Base-by-base conservation (phyloP, 1,140 invertebrate species). In the Euglossa dilemma region DNA sequence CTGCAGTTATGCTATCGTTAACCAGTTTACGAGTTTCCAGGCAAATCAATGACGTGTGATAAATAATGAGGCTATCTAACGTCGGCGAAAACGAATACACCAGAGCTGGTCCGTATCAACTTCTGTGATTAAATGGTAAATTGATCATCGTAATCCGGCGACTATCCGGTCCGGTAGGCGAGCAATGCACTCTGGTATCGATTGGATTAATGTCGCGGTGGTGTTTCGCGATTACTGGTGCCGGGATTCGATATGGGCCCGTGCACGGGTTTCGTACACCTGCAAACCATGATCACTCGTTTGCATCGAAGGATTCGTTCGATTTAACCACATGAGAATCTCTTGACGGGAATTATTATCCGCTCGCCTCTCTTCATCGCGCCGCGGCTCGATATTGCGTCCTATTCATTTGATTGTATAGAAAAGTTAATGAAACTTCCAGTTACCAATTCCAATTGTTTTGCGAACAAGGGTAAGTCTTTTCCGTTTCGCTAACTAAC, bases 111-210 rank as follows among this genome's bases (percentile, higher is more conserved):
- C 6, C 45, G 43, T 78, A 78, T 78, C 76, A 78, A 69, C 59
- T 69, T 52, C 16, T 52, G n/a, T 43, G 64, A 78, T 78, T 78
- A 69, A 78, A 78, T 56, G 76, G 76, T 69, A 56, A 69, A 78
- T 78, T 69, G 76, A 50, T 50, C 63, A 25, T 69, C 67, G 76
- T 69, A 69, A 56, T 56, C 63, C 75, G 23, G 36, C 16, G 23
- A 67, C 61, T 69, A 69, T 69, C 52, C 20, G 36, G 64, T 78
- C 18, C 63, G 57, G 54, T 69, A 57, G 18, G 25, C 75, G 50
- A 18, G 28, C 52, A 7, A 9, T 23, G 61, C 47, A 45, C 63
- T 36, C 50, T 56, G 64, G 18, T 54, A 78, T 67, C 50, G 76
- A 57, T 78, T 56, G 64, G 25, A 69, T 69, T 78, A 69, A 69